Percentiles rank a stretch among this genome's conserved stretches.
Evolutionary conservation across 2,113 vertebrate species (phyloP).

Genomic region (Nannobrachium achirus): DNA sequence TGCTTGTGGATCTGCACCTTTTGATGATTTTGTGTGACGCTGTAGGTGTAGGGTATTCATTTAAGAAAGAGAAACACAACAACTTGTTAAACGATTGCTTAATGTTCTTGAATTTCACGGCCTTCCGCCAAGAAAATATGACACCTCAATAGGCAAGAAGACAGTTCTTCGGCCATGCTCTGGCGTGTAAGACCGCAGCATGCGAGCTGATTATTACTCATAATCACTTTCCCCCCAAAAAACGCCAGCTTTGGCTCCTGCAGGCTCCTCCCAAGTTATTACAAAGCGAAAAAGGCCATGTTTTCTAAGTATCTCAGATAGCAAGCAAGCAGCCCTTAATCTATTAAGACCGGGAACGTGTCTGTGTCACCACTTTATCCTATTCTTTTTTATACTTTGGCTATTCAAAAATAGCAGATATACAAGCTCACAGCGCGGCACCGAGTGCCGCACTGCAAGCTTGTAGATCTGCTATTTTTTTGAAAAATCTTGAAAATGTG

Average conservation of each 20-base stretch:
- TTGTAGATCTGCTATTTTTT: too few relatives aligned
- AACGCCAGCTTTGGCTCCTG: conserved; percentile 39
- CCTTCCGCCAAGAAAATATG: background rate
- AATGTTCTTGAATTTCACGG: conserved; percentile 1
- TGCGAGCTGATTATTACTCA: conserved; percentile 39
- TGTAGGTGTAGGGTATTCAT: too few relatives aligned
- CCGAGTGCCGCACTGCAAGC: too few relatives aligned
- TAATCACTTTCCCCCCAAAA: conserved; percentile 41
- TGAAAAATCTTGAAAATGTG: too few relatives aligned
- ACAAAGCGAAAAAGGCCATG: conserved; percentile 68
- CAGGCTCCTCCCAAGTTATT: conserved; percentile 54
- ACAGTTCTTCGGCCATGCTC: conserved; percentile 11
- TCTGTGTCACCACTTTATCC: too few relatives aligned
- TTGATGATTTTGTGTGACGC: too few relatives aligned
- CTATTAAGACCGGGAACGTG: too few relatives aligned
- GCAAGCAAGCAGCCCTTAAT: conserved; percentile 71
- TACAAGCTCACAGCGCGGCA: too few relatives aligned
- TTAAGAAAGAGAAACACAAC: too few relatives aligned
- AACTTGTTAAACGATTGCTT: background rate
- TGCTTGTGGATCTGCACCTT: too few relatives aligned
- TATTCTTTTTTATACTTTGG: too few relatives aligned
- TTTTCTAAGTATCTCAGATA: conserved; percentile 83
- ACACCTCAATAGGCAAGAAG: background rate
- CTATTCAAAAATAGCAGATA: too few relatives aligned
- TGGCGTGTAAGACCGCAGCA: conserved; percentile 11